phyloP scores from a whole-genome alignment of 2,888 invertebrate species.

The Buathra laborator region DNA sequence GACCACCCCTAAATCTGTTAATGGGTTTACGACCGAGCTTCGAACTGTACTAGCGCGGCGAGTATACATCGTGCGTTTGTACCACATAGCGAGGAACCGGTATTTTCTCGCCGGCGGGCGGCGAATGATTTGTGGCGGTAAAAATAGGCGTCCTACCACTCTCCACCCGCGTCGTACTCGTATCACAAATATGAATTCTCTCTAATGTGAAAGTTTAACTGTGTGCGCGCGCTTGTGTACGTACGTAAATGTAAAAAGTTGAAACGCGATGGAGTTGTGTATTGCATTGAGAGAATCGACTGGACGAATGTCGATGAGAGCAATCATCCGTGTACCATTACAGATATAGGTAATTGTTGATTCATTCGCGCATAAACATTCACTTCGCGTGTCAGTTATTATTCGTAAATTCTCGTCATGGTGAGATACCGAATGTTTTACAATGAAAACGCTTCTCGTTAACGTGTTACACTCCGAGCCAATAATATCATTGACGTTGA shows the following conservation, averaged over 20 bases:
- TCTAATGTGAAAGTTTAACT: constrained; percentile 41
- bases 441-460: too few relatives aligned
- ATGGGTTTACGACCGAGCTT: constrained; percentile 52
- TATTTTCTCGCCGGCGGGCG: constrained; percentile 49
- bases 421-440: too few relatives aligned
- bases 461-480: too few relatives aligned
- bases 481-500: too few relatives aligned
- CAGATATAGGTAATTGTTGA: not conserved
- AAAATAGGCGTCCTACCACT: constrained; percentile 44
- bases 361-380: too few relatives aligned
- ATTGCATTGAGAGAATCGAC: not conserved
- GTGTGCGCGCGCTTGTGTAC: not conserved
- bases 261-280: constrained; percentile 13
- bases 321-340: constrained; percentile 6
- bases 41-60: constrained; percentile 30
- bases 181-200: constrained; percentile 49
- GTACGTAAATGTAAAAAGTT: constrained; percentile 22
- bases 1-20: constrained; percentile 61
- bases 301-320: constrained; percentile 3
- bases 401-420: too few relatives aligned
- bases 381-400: too few relatives aligned
- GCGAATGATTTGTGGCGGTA: constrained; percentile 57
- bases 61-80: constrained; percentile 40
- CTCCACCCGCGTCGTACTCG: constrained; percentile 20
- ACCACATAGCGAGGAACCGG: constrained; percentile 51